Evolutionary conservation across 2,797 vertebrate species (phyloP).

Genomic region (Rhinichthys osculus): DNA sequence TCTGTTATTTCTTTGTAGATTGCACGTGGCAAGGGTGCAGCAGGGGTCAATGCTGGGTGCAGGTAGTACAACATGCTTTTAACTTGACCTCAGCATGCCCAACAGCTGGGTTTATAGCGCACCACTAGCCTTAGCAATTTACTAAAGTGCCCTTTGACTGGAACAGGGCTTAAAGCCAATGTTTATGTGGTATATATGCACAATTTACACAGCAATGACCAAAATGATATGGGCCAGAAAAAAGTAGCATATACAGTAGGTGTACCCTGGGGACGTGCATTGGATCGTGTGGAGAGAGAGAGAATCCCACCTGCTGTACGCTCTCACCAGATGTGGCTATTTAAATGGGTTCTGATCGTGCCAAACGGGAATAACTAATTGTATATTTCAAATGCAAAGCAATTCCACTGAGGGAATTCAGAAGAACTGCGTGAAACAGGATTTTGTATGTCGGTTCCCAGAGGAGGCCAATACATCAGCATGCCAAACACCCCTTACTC

Average conservation of each 20-base stretch:
- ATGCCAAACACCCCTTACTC: slow-evolving; percentile 67
- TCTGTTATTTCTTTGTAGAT: slow-evolving; percentile 72
- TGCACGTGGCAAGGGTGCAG: slow-evolving; percentile 64
- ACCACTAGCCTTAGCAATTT: slow-evolving; percentile 65
- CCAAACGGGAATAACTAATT: slow-evolving; percentile 81
- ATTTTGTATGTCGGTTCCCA: slow-evolving; percentile 74
- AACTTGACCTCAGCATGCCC: slow-evolving; percentile 53
- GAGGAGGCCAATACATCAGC: slow-evolving; percentile 66
- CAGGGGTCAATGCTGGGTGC: slow-evolving; percentile 69
- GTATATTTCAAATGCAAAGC: slow-evolving; percentile 81
- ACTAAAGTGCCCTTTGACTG: slow-evolving; percentile 64
- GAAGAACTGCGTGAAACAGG: slow-evolving; percentile 73
- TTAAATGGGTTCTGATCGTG: slow-evolving; percentile 71
- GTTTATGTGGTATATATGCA: slow-evolving; percentile 61
- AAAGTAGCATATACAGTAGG: slow-evolving; percentile 1
- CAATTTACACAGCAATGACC: slow-evolving; percentile 55
- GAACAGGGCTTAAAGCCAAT: slow-evolving; percentile 55
- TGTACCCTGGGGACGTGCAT: slow-evolving; percentile 1
- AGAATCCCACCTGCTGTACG: slow-evolving; percentile 60
- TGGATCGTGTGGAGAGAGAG: slow-evolving; percentile 49
- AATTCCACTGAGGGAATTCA: slow-evolving; percentile 74
- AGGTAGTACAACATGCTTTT: slow-evolving; percentile 68
- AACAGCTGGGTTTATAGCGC: slow-evolving; percentile 70
- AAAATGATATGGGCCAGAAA: slow-evolving; percentile 39
- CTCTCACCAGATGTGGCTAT: slow-evolving; percentile 47